These are phyloP conservation scores for Petrocephalus sullivani DNA, from an alignment of 2,797 vertebrate species.

Conservation along the genomic window DNA sequence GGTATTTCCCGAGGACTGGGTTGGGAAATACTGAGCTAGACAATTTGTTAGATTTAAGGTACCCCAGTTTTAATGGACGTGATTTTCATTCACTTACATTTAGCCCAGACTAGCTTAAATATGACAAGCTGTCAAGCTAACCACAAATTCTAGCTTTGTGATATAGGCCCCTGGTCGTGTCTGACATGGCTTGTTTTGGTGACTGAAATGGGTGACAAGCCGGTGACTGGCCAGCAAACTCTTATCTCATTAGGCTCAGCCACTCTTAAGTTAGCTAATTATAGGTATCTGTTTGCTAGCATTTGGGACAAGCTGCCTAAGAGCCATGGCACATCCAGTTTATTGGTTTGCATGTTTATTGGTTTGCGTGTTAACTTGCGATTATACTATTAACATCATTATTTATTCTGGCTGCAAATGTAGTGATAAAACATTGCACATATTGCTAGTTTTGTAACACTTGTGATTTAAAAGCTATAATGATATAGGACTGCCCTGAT, in stretches of 20 bases:
- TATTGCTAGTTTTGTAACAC: neutral
- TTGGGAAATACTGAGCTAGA: neutral
- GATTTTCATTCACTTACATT: neutral
- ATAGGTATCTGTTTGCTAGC: neutral
- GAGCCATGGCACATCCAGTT: neutral
- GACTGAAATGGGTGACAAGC: neutral
- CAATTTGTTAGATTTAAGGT: neutral
- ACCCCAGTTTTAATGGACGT: neutral
- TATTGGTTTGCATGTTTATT: neutral
- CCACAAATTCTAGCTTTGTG: neutral
- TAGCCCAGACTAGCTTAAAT: neutral
- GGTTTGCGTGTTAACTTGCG: neutral
- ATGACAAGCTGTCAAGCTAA: neutral
- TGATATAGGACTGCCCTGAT: neutral
- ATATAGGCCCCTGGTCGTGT: neutral
- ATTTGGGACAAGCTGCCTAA: neutral
- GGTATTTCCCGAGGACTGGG: too few relatives aligned
- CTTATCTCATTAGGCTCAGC: neutral
- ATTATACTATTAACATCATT: neutral
- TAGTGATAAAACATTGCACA: neutral
- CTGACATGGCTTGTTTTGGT: neutral
- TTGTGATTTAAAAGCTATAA: neutral
- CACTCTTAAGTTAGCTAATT: neutral
- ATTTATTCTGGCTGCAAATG: neutral
- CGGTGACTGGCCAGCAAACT: neutral